phyloP scores from a whole-genome alignment of 2,113 vertebrate species.

The Phalacrocorax pelagicus region DNA sequence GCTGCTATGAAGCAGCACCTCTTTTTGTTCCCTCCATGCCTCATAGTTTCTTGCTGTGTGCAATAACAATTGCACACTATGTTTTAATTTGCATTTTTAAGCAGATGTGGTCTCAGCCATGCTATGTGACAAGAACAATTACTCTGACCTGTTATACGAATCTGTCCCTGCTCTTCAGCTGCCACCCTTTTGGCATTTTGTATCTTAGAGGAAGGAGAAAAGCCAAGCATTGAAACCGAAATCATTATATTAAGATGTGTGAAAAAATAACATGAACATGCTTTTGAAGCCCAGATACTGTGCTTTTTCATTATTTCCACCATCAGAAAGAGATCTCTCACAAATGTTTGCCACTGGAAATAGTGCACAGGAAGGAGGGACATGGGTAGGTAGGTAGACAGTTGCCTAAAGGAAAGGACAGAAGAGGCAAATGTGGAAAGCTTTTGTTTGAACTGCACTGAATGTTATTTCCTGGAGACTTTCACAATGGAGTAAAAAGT shows the following conservation, averaged over 20 bases:
- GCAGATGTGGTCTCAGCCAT: slow-evolving; percentile 33
- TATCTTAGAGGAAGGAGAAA: slow-evolving; percentile 19
- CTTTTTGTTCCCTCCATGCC: not conserved
- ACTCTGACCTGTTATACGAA: slow-evolving; percentile 50
- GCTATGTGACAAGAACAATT: slow-evolving; percentile 45
- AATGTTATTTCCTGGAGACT: not conserved
- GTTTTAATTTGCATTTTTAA: slow-evolving; percentile 5
- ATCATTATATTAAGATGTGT: slow-evolving; percentile 54
- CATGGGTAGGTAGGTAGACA: not conserved
- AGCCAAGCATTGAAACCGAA: slow-evolving; percentile 30
- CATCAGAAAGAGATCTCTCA: not conserved
- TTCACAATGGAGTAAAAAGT: not conserved
- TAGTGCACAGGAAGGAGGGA: not conserved
- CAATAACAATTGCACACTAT: not conserved
- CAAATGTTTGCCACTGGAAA: not conserved
- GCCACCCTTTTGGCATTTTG: slow-evolving; percentile 6
- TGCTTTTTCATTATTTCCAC: not conserved
- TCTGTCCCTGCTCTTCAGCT: slow-evolving; percentile 45
- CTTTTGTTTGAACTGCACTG: not conserved
- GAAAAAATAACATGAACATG: slow-evolving; percentile 41
- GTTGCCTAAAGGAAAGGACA: not conserved
- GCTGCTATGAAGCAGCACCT: not conserved
- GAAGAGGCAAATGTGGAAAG: not conserved
- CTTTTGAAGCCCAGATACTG: slow-evolving; percentile 13
- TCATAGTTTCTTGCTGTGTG: not conserved